Evolutionary conservation across 2,888 invertebrate species (phyloP).

Genomic region (Dione juno): DNA sequence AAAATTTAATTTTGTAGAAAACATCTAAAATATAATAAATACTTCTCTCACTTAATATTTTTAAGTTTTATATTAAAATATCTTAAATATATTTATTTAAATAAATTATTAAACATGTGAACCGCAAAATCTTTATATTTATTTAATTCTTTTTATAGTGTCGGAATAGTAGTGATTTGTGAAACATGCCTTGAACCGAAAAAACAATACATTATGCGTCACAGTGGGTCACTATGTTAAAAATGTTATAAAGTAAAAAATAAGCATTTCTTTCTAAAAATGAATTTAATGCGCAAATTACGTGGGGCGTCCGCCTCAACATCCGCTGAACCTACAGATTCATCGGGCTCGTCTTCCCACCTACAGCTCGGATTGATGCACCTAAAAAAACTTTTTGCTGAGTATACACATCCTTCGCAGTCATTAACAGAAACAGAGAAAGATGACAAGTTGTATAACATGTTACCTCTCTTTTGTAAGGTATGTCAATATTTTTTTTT

Average conservation of each 20-base stretch:
- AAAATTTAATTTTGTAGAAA: slow-evolving; percentile 30
- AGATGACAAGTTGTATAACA: slow-evolving; percentile 97
- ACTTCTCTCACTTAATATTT: background rate
- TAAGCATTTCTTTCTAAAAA: slow-evolving; percentile 59
- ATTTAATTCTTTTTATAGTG: slow-evolving; percentile 36
- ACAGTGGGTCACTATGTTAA: slow-evolving; percentile 13
- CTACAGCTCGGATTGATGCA: slow-evolving; percentile 97
- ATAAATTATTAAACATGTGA: slow-evolving; percentile 36
- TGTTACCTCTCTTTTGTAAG: slow-evolving; percentile 99
- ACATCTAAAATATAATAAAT: slow-evolving; percentile 33
- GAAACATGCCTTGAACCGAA: slow-evolving; percentile 37
- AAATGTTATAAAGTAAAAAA: slow-evolving; percentile 42
- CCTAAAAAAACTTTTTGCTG: slow-evolving; percentile 96
- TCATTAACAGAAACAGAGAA: slow-evolving; percentile 91
- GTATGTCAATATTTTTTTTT: slow-evolving; percentile 73
- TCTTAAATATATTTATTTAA: slow-evolving; percentile 16
- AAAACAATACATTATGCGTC: slow-evolving; percentile 30
- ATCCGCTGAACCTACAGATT: slow-evolving; percentile 82
- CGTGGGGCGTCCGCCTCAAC: slow-evolving; percentile 83
- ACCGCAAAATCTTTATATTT: slow-evolving; percentile 18
- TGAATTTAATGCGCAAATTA: slow-evolving; percentile 97
- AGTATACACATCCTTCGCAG: slow-evolving; percentile 95
- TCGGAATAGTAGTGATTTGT: slow-evolving; percentile 31
- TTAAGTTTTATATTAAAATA: background rate
- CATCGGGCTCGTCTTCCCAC: slow-evolving; percentile 87